These are phyloP conservation scores for Nansenia antarctica DNA, from an alignment of 2,113 vertebrate species.

Conservation along the genomic window DNA sequence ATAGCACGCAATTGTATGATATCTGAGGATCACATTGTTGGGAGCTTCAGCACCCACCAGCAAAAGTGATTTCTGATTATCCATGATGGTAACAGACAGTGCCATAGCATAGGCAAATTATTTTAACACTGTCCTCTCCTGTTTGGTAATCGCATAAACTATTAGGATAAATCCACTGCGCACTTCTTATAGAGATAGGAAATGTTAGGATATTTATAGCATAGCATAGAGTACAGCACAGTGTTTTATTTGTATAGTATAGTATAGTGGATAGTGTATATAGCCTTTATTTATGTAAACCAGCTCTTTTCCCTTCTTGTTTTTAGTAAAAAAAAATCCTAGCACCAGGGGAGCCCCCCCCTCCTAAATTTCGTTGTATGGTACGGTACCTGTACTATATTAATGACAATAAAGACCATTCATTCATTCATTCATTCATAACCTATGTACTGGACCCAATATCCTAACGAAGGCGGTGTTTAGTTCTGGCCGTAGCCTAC, in stretches of 20 bases:
- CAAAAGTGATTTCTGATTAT: conserved; percentile 55
- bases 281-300: too few relatives aligned
- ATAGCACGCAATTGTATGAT: conserved; percentile 1
- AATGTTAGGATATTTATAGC: too few relatives aligned
- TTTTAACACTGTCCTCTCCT: conserved; percentile 34
- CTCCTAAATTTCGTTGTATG: too few relatives aligned
- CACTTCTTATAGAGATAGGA: too few relatives aligned
- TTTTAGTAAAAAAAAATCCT: too few relatives aligned
- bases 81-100: conserved; percentile 51
- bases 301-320: too few relatives aligned
- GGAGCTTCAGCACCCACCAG: conserved; percentile 32
- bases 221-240: too few relatives aligned
- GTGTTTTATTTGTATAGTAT: too few relatives aligned
- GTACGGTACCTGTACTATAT: too few relatives aligned
- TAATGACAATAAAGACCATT: background rate
- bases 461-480: conserved; percentile 68
- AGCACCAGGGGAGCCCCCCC: too few relatives aligned
- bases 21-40: conserved; percentile 24
- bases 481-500: conserved; percentile 62
- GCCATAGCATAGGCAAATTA: conserved; percentile 20
- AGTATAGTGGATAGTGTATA: too few relatives aligned
- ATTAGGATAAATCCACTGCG: background rate
- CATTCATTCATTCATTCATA: background rate
- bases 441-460: conserved; percentile 54
- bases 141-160: background rate